A percentile compares a stretch with the other conserved stretches of the same genome.
phyloP scores from a whole-genome alignment of 2,113 vertebrate genomes.

The Paratilapia polleni region DNA sequence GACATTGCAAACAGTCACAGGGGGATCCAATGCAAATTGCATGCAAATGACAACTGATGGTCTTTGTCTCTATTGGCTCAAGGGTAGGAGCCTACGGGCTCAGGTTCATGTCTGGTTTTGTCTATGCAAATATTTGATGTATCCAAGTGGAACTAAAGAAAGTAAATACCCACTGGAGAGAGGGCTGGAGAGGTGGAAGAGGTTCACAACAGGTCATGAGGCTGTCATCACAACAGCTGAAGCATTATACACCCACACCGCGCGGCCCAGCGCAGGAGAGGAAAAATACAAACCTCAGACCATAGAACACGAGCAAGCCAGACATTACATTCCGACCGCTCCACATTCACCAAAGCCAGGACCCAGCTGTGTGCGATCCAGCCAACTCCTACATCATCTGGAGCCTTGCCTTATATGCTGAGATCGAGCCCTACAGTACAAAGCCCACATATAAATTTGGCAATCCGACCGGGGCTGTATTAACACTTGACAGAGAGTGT shows the following conservation, averaged over 20 bases:
- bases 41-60: conserved; percentile 79
- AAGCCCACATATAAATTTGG: conserved; percentile 32
- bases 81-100: conserved; percentile 49
- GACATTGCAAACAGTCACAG: conserved; percentile 81
- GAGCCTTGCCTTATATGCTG: conserved; percentile 32
- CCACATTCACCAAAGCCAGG: conserved; percentile 52
- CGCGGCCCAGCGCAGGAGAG: conserved; percentile 20
- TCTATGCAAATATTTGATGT: conserved; percentile 69
- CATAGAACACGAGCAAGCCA: conserved; percentile 51
- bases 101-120: conserved; percentile 43
- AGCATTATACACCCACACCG: conserved; percentile 44
- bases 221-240: conserved; percentile 56
- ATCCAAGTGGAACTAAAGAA: conserved; percentile 65
- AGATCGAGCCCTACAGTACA: conserved; percentile 19
- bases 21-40: conserved; percentile 80
- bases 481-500: conserved; percentile 29
- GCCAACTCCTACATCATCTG: conserved; percentile 70
- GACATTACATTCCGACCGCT: conserved; percentile 56
- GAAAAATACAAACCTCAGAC: conserved; percentile 65
- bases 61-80: conserved; percentile 64
- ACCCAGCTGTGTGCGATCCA: conserved; percentile 58
- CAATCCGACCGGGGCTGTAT: conserved; percentile 10
- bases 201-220: conserved; percentile 60
- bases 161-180: conserved; percentile 51
- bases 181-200: conserved; percentile 4